Conservation (phyloP, 2,888 invertebrate genomes). For the Amblyjoppa proteus region DNA sequence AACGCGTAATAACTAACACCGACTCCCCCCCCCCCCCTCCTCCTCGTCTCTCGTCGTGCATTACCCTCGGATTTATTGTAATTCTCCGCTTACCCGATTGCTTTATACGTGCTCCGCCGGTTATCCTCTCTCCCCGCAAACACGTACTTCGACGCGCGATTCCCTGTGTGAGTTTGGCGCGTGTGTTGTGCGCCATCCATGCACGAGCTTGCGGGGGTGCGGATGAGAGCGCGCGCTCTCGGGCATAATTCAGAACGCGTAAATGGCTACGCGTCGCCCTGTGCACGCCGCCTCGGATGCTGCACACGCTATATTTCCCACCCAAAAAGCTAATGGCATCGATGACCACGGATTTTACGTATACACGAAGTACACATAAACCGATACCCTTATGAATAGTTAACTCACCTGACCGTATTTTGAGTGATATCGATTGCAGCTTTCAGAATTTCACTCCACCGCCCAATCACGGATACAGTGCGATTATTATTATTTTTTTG, state of each 20-base stretch:
- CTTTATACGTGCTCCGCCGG: conserved; percentile 79
- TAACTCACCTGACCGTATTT: conserved; percentile 64
- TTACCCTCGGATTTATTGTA: conserved; percentile 83
- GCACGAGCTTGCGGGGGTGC: background rate
- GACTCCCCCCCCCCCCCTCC: conserved; percentile 75
- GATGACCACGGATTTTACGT: conserved; percentile 67
- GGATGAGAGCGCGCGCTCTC: conserved; percentile 67
- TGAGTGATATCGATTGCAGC: conserved; percentile 64
- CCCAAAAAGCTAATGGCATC: conserved; percentile 65
- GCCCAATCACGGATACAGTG: conserved; percentile 50
- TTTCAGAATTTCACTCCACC: conserved; percentile 37
- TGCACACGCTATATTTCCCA: conserved; percentile 43
- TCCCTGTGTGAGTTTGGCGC: conserved; percentile 22
- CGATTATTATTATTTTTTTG: background rate
- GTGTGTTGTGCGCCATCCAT: conserved; percentile 17
- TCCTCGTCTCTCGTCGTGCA: conserved; percentile 73
- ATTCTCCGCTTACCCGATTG: conserved; percentile 82
- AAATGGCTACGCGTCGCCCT: conserved; percentile 71
- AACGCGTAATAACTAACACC: conserved; percentile 48
- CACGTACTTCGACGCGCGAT: conserved; percentile 50
- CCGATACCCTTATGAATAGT: conserved; percentile 66
- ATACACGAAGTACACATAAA: conserved; percentile 24
- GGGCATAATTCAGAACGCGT: conserved; percentile 75
- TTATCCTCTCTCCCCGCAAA: conserved; percentile 65
- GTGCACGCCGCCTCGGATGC: conserved; percentile 40